Evolutionary conservation across 2,888 invertebrate genomes (phyloP).

Genomic region (Lithophane semibrunnea): DNA sequence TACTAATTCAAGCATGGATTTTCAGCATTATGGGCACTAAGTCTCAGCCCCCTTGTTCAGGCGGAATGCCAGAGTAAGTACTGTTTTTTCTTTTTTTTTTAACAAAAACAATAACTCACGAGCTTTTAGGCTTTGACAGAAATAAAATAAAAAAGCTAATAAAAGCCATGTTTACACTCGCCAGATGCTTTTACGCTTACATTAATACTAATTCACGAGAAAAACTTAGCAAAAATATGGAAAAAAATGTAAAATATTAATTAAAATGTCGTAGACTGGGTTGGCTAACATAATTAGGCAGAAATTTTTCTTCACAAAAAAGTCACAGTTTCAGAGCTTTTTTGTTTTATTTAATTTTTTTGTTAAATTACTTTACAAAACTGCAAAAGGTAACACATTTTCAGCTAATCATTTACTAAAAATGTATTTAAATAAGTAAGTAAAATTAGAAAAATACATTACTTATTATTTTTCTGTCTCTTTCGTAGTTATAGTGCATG

Average conservation of each 20-base stretch:
- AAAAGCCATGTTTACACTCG: constrained; percentile 63
- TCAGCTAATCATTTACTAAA: constrained; percentile 48
- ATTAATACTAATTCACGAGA: constrained; percentile 59
- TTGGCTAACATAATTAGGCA: constrained; percentile 61
- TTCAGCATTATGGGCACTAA: constrained; percentile 90
- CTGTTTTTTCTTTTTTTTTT: constrained; percentile 61
- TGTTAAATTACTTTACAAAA: constrained; percentile 14
- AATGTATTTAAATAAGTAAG: constrained; percentile 34
- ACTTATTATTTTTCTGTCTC: constrained; percentile 21
- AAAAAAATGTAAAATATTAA: constrained; percentile 46
- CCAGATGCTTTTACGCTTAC: constrained; percentile 66
- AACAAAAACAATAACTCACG: constrained; percentile 65
- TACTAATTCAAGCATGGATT: constrained; percentile 90
- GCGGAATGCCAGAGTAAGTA: constrained; percentile 91
- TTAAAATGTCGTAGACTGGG: constrained; percentile 78
- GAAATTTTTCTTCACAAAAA: constrained; percentile 20
- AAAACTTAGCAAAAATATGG: constrained; percentile 38
- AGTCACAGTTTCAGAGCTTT: constrained; percentile 34
- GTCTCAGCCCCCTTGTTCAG: constrained; percentile 88
- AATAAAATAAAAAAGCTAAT: constrained; percentile 68
- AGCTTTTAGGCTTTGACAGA: constrained; percentile 77
- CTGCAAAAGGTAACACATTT: constrained; percentile 41
- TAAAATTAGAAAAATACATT: constrained; percentile 42
- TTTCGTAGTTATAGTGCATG: constrained; percentile 34
- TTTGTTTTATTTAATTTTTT: constrained; percentile 49